A percentile compares a stretch with the other conserved stretches of the same genome.
Conservation (phyloP, 2,113 vertebrate genomes). For the Heterocephalus glaber region DNA sequence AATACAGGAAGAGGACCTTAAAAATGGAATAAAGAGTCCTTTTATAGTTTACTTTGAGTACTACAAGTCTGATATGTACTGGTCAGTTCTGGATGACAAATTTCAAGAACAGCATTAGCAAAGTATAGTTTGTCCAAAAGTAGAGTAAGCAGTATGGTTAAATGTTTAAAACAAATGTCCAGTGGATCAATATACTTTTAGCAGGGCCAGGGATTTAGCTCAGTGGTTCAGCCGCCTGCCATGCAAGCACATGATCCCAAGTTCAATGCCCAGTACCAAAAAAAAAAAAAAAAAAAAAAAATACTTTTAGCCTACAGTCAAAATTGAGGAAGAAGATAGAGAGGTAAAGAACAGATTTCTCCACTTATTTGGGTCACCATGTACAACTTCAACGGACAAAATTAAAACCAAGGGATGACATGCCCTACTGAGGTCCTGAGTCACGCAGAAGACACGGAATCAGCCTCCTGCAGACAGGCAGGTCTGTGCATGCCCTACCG, state of each 20-base stretch:
- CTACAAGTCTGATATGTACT: neutral
- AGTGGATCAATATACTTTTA: conserved; percentile 1
- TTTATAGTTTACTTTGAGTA: neutral
- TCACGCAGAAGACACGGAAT: too few relatives aligned
- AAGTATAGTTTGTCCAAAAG: neutral
- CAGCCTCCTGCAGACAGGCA: too few relatives aligned
- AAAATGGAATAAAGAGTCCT: neutral
- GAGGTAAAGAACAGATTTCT: neutral
- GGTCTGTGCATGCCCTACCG: too few relatives aligned
- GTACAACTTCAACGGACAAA: neutral
- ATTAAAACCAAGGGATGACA: neutral
- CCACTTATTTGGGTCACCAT: neutral
- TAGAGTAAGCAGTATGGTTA: neutral
- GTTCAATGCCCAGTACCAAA: too few relatives aligned
- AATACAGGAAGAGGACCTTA: neutral
- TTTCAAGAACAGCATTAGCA: neutral
- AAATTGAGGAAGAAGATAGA: neutral
- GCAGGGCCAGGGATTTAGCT: too few relatives aligned
- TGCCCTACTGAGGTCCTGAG: too few relatives aligned
- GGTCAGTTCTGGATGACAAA: neutral
- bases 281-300: too few relatives aligned
- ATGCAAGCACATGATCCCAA: too few relatives aligned
- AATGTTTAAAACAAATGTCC: neutral
- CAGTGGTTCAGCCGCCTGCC: too few relatives aligned
- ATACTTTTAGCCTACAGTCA: neutral